phyloP scores from a whole-genome alignment of 2,797 vertebrate species.

The Clarias laeviceps region DNA sequence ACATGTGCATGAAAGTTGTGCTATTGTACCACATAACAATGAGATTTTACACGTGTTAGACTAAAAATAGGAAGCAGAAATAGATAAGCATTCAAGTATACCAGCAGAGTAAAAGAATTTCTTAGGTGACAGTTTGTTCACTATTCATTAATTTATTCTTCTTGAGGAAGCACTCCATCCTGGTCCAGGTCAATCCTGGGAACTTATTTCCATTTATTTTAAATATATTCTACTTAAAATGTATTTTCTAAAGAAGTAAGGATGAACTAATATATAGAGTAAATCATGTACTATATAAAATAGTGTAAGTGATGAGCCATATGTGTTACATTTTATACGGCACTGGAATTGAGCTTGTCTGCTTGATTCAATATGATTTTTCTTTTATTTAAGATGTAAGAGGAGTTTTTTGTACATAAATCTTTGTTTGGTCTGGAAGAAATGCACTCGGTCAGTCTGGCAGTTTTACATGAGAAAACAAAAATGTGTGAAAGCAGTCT shows the following conservation, averaged over 20 bases:
- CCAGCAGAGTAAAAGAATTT: neutral
- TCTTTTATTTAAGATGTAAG: neutral
- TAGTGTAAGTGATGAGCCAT: neutral
- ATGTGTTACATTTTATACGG: neutral
- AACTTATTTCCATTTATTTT: neutral
- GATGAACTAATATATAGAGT: neutral
- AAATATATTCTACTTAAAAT: neutral
- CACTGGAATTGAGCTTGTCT: neutral
- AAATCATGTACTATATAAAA: neutral
- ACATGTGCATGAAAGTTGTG: neutral
- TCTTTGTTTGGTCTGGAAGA: neutral
- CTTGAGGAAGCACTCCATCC: neutral
- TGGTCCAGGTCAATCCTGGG: neutral
- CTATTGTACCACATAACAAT: neutral
- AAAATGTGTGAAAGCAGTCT: slow-evolving; percentile 1
- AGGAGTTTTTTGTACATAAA: neutral
- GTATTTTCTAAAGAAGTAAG: neutral
- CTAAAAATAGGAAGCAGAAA: neutral
- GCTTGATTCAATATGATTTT: neutral
- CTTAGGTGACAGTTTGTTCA: neutral
- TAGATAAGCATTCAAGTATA: neutral
- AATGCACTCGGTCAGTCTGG: slow-evolving; percentile 10
- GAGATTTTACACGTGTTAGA: neutral
- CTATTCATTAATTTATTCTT: neutral
- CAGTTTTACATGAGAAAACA: slow-evolving; percentile 8